Evolutionary conservation across 2,797 vertebrate genomes (phyloP).

Genomic region (Pseudochirops cupreus): DNA sequence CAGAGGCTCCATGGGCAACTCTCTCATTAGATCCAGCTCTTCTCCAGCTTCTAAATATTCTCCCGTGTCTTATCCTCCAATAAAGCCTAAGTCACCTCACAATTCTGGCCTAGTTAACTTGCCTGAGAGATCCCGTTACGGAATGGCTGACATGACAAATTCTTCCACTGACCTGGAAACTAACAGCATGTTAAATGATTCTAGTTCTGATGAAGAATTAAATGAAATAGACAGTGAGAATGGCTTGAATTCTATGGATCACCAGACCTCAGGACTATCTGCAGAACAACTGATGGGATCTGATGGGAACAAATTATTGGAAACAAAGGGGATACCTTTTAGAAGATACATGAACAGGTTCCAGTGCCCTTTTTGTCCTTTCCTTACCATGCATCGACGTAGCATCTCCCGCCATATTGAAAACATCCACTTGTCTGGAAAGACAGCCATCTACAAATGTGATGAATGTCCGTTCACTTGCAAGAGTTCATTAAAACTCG

Average conservation of each 20-base stretch:
- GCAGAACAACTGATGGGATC: constrained; percentile 95
- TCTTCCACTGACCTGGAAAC: constrained; percentile 90
- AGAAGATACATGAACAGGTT: constrained; percentile 98
- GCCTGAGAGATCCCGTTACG: constrained; percentile 91
- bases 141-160: constrained; percentile 90
- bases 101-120: constrained; percentile 93
- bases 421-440: constrained; percentile 98
- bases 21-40: constrained; percentile 86
- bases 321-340: constrained; percentile 98
- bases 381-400: constrained; percentile 96
- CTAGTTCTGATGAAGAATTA: constrained; percentile 96
- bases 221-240: constrained; percentile 94
- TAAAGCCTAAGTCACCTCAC: constrained; percentile 92
- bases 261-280: constrained; percentile 90
- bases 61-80: constrained; percentile 91
- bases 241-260: constrained; percentile 91
- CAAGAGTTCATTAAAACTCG: constrained; percentile 95
- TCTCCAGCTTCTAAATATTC: constrained; percentile 88
- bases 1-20: constrained; percentile 86
- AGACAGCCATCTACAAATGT: constrained; percentile 98
- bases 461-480: constrained; percentile 98
- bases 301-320: constrained; percentile 96
- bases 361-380: constrained; percentile 99
- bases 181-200: constrained; percentile 93
- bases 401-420: constrained; percentile 99